Percentiles rank a stretch among this genome's conserved stretches.
Conservation (phyloP, 2,797 vertebrate species). For the Poecilia picta region DNA sequence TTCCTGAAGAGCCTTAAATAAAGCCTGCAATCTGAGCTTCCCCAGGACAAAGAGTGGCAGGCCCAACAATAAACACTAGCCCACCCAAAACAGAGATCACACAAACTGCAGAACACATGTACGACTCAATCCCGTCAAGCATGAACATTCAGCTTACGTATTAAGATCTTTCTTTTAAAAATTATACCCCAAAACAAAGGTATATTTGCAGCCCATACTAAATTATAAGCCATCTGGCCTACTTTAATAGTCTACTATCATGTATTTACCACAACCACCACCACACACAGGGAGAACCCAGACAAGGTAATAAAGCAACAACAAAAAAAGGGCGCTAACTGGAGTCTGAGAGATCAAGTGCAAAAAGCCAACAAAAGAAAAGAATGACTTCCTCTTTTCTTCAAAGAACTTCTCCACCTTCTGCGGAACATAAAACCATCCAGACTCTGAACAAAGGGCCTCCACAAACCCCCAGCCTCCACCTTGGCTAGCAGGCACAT, state of each 20-base stretch:
- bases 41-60: slow-evolving; percentile 70
- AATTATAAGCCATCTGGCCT: slow-evolving; percentile 4
- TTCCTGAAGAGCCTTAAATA: slow-evolving; percentile 80
- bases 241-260: slow-evolving; percentile 6
- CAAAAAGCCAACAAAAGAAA: slow-evolving; percentile 65
- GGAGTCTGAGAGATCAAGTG: slow-evolving; percentile 63
- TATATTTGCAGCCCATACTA: not conserved
- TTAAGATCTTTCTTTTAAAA: not conserved
- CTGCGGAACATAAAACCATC: slow-evolving; percentile 1
- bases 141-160: not conserved
- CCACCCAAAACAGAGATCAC: slow-evolving; percentile 66
- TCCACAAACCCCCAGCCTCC: not conserved
- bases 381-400: slow-evolving; percentile 72
- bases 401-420: slow-evolving; percentile 11
- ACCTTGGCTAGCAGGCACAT: not conserved
- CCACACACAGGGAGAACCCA: slow-evolving; percentile 13
- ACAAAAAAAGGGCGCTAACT: slow-evolving; percentile 57
- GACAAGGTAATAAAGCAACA: slow-evolving; percentile 48
- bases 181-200: not conserved
- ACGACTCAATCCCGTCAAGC: slow-evolving; percentile 29
- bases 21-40: slow-evolving; percentile 80
- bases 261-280: slow-evolving; percentile 9
- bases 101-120: slow-evolving; percentile 36
- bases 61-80: slow-evolving; percentile 74
- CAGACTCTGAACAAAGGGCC: not conserved